Conservation (phyloP, 2,888 invertebrate genomes). For the Melieria picta region DNA sequence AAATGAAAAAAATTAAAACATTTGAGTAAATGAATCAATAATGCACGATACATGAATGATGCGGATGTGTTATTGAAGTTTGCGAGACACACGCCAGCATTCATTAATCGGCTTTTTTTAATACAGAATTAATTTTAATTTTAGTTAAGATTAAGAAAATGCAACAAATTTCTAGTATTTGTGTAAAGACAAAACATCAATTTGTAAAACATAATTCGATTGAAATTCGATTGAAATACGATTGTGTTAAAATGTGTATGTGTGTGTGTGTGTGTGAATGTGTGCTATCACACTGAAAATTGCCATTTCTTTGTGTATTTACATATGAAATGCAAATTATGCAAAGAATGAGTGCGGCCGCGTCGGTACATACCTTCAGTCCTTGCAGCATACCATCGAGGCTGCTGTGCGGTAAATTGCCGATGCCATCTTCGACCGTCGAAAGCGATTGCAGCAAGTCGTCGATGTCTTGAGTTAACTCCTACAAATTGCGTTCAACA, state of each 20-base stretch:
- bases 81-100: constrained; percentile 56
- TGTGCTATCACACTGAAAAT: background rate
- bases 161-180: too few relatives aligned
- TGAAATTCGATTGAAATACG: background rate
- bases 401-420: constrained; percentile 76
- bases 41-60: constrained; percentile 59
- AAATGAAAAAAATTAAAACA: background rate
- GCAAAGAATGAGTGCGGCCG: background rate
- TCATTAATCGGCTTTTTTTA: constrained; percentile 50
- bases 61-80: constrained; percentile 53
- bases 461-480: constrained; percentile 75
- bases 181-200: constrained; percentile 6
- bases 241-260: background rate
- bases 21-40: constrained; percentile 6
- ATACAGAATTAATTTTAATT: background rate
- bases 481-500: constrained; percentile 62
- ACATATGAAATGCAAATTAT: background rate
- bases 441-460: constrained; percentile 75
- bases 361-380: constrained; percentile 71
- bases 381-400: constrained; percentile 78
- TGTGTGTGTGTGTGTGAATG: background rate
- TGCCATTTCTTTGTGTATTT: background rate
- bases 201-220: background rate
- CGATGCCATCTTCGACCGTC: constrained; percentile 74
- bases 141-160: background rate